phyloP scores from a whole-genome alignment of 2,113 vertebrate species.

The Noctilio leporinus region DNA sequence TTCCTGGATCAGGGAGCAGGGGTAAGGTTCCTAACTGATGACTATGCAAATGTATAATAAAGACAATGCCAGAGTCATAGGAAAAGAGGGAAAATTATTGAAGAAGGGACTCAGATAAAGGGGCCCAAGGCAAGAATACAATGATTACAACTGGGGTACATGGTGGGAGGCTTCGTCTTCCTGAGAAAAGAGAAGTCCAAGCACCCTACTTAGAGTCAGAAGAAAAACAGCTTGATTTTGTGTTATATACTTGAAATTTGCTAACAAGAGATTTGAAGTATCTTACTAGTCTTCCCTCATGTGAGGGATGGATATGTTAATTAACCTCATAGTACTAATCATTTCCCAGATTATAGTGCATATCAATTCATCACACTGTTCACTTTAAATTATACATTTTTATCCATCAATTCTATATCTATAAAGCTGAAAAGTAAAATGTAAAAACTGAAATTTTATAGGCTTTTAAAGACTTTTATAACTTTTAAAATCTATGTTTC shows the following conservation, averaged over 20 bases:
- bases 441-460: not conserved
- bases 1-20: not conserved
- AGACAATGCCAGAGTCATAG: not conserved
- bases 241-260: not conserved
- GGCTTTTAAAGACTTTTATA: not conserved
- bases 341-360: not conserved
- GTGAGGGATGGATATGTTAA: not conserved
- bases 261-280: not conserved
- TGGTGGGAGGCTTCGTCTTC: not conserved
- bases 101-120: not conserved
- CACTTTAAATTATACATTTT: not conserved
- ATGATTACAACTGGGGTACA: not conserved
- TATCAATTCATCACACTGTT: not conserved
- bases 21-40: not conserved
- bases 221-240: not conserved
- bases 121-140: not conserved
- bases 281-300: not conserved
- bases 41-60: not conserved
- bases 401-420: not conserved
- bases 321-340: not conserved
- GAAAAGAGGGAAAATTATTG: not conserved
- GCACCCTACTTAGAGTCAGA: not conserved
- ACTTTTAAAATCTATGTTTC: conserved; percentile 1
- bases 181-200: not conserved
- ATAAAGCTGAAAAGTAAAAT: not conserved